Conservation (phyloP, 1,140 invertebrate species). For the Lepidurus apus region DNA sequence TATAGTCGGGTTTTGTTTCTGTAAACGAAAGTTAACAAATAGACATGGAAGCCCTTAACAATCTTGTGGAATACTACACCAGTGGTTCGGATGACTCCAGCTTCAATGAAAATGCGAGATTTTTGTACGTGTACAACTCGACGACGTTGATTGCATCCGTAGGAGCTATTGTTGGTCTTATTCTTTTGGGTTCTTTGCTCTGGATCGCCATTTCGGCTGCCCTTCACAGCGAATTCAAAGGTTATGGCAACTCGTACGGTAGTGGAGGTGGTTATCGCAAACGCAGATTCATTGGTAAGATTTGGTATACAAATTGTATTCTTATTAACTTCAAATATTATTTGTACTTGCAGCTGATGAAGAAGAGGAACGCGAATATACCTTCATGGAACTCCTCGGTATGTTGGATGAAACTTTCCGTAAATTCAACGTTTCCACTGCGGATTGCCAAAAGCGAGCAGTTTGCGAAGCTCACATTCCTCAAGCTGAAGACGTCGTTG, state of each 20-base stretch:
- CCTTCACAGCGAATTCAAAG: slow-evolving; percentile 7
- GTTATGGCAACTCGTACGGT: slow-evolving; percentile 26
- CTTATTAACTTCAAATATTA: too few relatives aligned
- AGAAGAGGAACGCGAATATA: slow-evolving; percentile 28
- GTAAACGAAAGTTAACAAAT: neutral
- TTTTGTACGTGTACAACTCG: slow-evolving; percentile 34
- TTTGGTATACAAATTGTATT: too few relatives aligned
- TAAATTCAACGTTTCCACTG: slow-evolving; percentile 26
- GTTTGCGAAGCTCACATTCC: slow-evolving; percentile 33
- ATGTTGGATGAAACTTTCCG: slow-evolving; percentile 34
- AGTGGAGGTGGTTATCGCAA: slow-evolving; percentile 28
- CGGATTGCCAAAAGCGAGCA: slow-evolving; percentile 32
- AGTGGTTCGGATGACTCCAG: neutral
- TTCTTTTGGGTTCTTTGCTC: slow-evolving; percentile 31
- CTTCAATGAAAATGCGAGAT: slow-evolving; percentile 32
- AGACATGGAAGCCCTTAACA: slow-evolving; percentile 24
- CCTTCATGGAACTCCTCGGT: slow-evolving; percentile 31
- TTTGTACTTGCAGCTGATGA: neutral
- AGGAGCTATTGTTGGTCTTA: slow-evolving; percentile 31
- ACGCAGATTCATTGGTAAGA: slow-evolving; percentile 28
- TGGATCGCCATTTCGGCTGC: slow-evolving; percentile 33
- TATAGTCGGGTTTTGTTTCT: neutral
- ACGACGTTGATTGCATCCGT: slow-evolving; percentile 34
- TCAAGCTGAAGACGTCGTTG: neutral
- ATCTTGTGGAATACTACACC: slow-evolving; percentile 25